Conservation (phyloP, 2,888 invertebrate species). For the Argyra leucocephala region DNA sequence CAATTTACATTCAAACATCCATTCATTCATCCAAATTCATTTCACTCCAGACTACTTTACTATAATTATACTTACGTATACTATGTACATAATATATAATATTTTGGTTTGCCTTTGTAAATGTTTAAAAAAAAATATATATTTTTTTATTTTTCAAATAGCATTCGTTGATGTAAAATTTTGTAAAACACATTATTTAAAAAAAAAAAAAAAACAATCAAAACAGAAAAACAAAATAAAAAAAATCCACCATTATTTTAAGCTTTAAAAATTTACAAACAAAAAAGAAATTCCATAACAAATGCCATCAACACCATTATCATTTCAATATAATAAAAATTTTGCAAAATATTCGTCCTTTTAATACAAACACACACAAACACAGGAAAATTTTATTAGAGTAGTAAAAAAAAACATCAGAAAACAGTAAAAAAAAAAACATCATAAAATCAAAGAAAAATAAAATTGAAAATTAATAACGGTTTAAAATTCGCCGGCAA, state of each 20-base stretch:
- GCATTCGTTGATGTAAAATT: too few species aligned
- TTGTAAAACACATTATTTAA: neutral
- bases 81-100: too few species aligned
- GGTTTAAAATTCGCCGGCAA: conserved; percentile 10
- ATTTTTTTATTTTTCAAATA: too few species aligned
- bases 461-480: conserved; percentile 7
- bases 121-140: too few species aligned
- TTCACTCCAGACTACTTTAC: too few species aligned
- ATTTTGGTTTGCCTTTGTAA: too few species aligned
- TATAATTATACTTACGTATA: too few species aligned
- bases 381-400: too few species aligned
- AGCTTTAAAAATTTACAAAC: neutral
- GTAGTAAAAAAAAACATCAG: too few species aligned
- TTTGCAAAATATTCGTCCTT: neutral
- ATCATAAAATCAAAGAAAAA: neutral
- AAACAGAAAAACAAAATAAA: neutral
- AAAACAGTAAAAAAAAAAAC: neutral
- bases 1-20: neutral
- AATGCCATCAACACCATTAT: neutral
- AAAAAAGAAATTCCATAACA: neutral
- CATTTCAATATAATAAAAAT: neutral
- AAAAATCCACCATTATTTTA: neutral
- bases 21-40: too few species aligned
- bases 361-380: neutral
- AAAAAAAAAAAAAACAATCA: neutral